Base-by-base conservation (phyloP, 1,140 invertebrate genomes). In the Drosophila aff. region DNA sequence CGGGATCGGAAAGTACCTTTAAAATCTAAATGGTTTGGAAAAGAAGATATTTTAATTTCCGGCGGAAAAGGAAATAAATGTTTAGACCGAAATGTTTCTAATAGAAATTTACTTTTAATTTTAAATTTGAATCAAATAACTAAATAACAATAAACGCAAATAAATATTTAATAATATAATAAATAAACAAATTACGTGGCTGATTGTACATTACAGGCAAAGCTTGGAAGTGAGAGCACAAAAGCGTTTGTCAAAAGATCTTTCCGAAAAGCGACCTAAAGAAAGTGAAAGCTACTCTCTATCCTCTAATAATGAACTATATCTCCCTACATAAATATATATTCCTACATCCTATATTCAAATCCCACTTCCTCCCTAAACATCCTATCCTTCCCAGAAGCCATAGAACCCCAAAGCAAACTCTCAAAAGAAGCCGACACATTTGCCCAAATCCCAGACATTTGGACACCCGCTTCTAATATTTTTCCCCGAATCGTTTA, bases 401-500 rank as follows among this genome's bases (percentile, higher is more conserved):
- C 13, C 36, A 15, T 38, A 38, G 36, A 41, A 26, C 44, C 15
- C 31, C 33, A 5, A 21, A 21, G 4, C 8, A 36, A 61, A 43
- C 10, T 46, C 53, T 73, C 55, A 31, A 11, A 73, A 47, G 53
- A 31, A 18, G 69, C 71, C 71, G 71, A 43, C 71, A 3, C 43
- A 16, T 44, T 68, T 50, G 36, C 21, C 43, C 33, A 43, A 67
- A 33, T 58, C 71, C 60, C 53, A 76, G 74, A 76, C 74, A 65
- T 11, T 76, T 76, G 72, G 75, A 71, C 66, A 79, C 75, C 76
- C 76, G 66, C 23, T 79, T 79, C 46, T 79, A 78, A 79, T 79
- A 79, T 63, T 64, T 52, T 71, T 13, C 53, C 26, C 11, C 31
- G 58, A 79, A 79, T 16, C 53, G 66, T 71, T 78, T 78, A 79